Base-by-base conservation (phyloP, 2,888 invertebrate genomes). In the Drosophila diplacantha region DNA sequence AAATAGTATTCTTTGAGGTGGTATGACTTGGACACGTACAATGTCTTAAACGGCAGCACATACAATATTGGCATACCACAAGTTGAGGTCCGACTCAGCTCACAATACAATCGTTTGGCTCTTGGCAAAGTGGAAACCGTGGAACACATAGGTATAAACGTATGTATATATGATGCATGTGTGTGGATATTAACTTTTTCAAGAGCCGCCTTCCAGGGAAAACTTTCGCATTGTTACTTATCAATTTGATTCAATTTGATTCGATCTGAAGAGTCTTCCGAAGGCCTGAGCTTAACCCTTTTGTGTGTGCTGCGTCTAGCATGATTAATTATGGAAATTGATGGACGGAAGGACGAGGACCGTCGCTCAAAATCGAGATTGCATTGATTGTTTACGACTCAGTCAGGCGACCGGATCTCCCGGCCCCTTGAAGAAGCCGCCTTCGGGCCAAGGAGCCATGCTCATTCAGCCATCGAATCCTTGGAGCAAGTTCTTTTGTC, bases 311-410 rank as follows among this genome's bases (percentile, higher is more conserved):
- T 31, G 60, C 35, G 60, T 51, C 51, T 62, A 62, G 51, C 63
- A 62, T 52, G 63, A 62, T 62, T 62, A 62, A 63, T 62, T 62
- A 62, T 63, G 43, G 64, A 62, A 62, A 62, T 63, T 44, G 63
- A 52, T 38, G 51, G 24, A 37, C 14, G 31, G 34, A 16, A n/a
- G 22, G 18, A 41, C 16, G 38, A 54, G 29, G 39, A n/a, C 24
- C 20, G 14, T 16, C 7, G 5, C 37, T 38, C 31, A 41, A 24
- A 34, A 16, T 43, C 24, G 29, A 32, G 47, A 60, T 47, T 62
- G 62, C 62, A 62, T 52, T 62, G 62, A 63, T 63, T 62, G 52
- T 44, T 52, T 62, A 44, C 62, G 64, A 52, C 62, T 44, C 52
- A 62, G 32, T 63, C 64, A 35, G 37, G 52, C 29, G 51, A 52